These are phyloP conservation scores for Onychomys leucogaster DNA, from an alignment of 2,797 vertebrate genomes.

Conservation along the genomic window DNA sequence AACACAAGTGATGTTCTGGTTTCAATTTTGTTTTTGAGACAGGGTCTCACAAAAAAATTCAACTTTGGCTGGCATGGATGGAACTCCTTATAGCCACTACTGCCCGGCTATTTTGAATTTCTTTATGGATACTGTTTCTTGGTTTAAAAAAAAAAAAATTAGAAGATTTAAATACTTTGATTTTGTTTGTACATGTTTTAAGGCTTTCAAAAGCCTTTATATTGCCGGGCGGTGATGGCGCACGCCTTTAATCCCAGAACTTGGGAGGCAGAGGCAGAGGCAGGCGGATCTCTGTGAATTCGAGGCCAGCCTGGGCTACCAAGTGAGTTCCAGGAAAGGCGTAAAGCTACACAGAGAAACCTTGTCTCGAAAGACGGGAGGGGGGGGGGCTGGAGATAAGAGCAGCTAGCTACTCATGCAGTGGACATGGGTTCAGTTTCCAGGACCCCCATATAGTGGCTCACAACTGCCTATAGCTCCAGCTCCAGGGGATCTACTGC, in stretches of 20 bases:
- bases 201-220: no score
- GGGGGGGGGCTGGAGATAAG: no score
- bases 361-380: no score
- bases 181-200: background rate
- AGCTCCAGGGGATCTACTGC: background rate
- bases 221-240: no score
- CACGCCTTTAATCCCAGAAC: no score
- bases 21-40: background rate
- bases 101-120: no score
- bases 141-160: background rate
- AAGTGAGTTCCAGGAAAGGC: no score
- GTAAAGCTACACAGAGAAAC: no score
- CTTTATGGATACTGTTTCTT: background rate
- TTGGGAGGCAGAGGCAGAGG: no score
- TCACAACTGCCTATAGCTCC: background rate
- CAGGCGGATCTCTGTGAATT: no score
- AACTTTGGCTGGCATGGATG: background rate
- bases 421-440: background rate
- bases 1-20: background rate
- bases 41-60: background rate
- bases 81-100: background rate
- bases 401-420: background rate
- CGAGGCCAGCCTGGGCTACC: no score
- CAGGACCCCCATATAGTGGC: background rate
- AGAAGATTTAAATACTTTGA: background rate